phyloP scores from a whole-genome alignment of 2,888 invertebrate species.

The Aphodius granarius region DNA sequence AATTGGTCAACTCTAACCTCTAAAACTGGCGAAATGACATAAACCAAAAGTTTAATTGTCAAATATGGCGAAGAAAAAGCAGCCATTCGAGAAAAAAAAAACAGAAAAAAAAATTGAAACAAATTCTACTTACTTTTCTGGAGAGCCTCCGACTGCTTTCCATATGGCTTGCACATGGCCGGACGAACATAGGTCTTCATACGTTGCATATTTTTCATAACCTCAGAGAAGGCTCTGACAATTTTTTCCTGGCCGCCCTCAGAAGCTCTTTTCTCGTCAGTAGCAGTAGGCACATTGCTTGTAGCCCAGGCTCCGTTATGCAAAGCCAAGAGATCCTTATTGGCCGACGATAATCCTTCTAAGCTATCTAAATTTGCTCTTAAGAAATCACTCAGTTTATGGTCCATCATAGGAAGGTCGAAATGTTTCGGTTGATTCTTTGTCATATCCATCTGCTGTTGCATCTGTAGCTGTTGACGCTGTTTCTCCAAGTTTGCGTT shows the following conservation, averaged over 20 bases:
- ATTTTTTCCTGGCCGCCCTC: conserved; percentile 80
- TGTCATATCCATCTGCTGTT: conserved; percentile 46
- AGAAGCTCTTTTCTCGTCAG: conserved; percentile 49
- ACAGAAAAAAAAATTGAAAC: background rate
- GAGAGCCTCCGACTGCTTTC: conserved; percentile 85
- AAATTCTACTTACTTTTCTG: conserved; percentile 72
- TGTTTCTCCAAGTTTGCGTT: conserved; percentile 60
- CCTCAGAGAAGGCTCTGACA: conserved; percentile 80
- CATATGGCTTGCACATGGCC: conserved; percentile 89
- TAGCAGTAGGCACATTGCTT: conserved; percentile 32
- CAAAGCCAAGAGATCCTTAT: conserved; percentile 67
- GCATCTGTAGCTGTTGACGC: conserved; percentile 56
- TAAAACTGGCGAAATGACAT: too few species aligned
- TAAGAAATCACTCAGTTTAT: conserved; percentile 72
- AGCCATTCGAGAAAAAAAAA: conserved; percentile 9
- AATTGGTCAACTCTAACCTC: too few species aligned
- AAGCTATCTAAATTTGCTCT: conserved; percentile 73
- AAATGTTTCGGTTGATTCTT: conserved; percentile 48
- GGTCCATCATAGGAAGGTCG: conserved; percentile 57
- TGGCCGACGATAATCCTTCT: conserved; percentile 60
- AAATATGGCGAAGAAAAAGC: too few species aligned
- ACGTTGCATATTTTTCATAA: conserved; percentile 85
- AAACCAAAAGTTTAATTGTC: too few species aligned
- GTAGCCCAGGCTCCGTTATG: conserved; percentile 69
- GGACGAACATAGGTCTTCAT: conserved; percentile 88